Base-by-base conservation (phyloP, 64 coral and sea anemone genomes). In the Astreopora myriophthalma region DNA sequence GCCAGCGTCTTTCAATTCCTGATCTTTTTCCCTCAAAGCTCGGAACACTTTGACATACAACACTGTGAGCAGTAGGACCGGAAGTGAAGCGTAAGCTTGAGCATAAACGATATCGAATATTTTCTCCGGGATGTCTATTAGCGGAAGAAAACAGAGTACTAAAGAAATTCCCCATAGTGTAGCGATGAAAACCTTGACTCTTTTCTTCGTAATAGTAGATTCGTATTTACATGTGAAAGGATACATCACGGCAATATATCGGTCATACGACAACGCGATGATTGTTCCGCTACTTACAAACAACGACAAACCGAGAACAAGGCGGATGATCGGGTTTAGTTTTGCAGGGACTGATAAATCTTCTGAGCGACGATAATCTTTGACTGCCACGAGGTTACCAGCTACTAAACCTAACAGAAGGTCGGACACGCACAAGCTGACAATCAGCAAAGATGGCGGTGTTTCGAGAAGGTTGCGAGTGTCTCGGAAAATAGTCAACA, bases 231-330 rank as follows among this genome's bases (percentile, higher is more conserved):
- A 64, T 64, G 61, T 64, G 6, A 83, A 63, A 19, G 79, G 31
- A 23, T 83, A 34, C 34, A 34, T 60, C 30, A 83, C 79, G 8
- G 34, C 79, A 24, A 83, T 10, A 32, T 83, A 83, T 7, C 79
- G 52, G 32, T 83, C 79, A 33, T 26, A 83, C 28, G 55, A 83
- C 22, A 83, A 58, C 22, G 57, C 57, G 6, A 83, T 34, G 1
- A 83, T 64, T 20, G 79, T 83, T 20, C 79, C 79, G 11, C 79
- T 83, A n/a, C 79, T 83, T 9, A 83, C 79, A 64, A 83, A 64
- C 57, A 83, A 37, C 8, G 57, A 35, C 20, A 65, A 58, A 64
- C 52, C 10, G 8, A 83, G 52, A 64, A 83, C 32, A 22, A 83
- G 26, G 19, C 31, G 79, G n/a, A 83, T 19, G 32, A 65, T 55